Evolutionary conservation across 2,797 vertebrate species (phyloP).

Genomic region (Microchirus variegatus): DNA sequence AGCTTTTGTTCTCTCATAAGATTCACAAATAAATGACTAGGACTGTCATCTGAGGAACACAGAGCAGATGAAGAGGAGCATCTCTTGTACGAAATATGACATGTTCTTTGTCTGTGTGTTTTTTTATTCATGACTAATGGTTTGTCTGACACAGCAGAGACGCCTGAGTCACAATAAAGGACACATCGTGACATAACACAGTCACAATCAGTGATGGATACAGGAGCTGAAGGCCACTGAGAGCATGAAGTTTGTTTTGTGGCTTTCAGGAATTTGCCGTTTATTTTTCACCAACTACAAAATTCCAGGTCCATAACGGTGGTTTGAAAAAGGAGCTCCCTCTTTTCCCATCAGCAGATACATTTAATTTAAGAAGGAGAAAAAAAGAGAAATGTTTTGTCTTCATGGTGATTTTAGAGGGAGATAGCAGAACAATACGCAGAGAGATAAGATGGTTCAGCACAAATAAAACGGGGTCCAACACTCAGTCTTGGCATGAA

Average conservation of each 20-base stretch:
- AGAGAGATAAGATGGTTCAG: conserved; percentile 54
- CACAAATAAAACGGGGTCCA: conserved; percentile 54
- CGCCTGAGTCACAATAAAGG: conserved; percentile 55
- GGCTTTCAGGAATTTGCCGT: conserved; percentile 54
- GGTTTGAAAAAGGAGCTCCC: conserved; percentile 1
- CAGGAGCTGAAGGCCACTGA: conserved; percentile 60
- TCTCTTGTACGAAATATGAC: neutral
- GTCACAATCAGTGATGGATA: conserved; percentile 67
- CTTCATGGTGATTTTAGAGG: conserved; percentile 33
- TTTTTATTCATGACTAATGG: conserved; percentile 47
- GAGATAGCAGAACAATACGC: conserved; percentile 50
- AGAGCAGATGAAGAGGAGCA: too few species aligned
- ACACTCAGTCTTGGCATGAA: conserved; percentile 67
- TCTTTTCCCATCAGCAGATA: conserved; percentile 26
- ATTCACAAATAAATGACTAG: neutral
- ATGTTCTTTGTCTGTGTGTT: conserved; percentile 40
- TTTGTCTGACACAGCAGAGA: conserved; percentile 51
- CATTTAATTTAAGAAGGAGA: conserved; percentile 23
- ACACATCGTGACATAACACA: conserved; percentile 54
- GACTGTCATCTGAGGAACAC: too few species aligned
- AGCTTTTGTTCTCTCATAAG: conserved; percentile 9
- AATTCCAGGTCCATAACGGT: conserved; percentile 6
- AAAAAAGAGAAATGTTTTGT: conserved; percentile 34
- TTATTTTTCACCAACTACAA: conserved; percentile 46
- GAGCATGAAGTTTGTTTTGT: conserved; percentile 56